Evolutionary conservation across 1,140 invertebrate genomes (phyloP).

Genomic region (Sycophila sp.): DNA sequence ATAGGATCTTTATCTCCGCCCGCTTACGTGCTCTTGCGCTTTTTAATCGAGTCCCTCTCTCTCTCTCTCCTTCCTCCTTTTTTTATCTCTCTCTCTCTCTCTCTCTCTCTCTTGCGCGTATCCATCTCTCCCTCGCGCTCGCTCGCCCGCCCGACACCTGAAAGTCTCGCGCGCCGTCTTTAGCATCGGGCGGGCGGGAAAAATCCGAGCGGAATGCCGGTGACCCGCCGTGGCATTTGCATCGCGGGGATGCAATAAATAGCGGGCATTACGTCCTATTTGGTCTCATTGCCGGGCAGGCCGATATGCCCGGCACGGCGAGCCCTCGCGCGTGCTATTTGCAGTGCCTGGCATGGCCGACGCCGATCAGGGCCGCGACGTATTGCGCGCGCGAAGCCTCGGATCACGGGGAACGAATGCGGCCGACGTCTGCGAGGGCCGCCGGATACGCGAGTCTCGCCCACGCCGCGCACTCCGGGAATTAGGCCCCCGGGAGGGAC

Average conservation of each 20-base stretch:
- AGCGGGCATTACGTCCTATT: conserved; percentile 52
- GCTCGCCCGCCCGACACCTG: background rate
- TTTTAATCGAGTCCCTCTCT: background rate
- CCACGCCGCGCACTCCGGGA: background rate
- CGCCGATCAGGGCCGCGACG: background rate
- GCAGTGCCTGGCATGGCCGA: conserved; percentile 15
- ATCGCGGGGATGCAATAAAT: conserved; percentile 53
- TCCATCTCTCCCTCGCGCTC: background rate
- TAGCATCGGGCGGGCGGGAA: conserved; percentile 27
- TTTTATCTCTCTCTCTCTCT: background rate
- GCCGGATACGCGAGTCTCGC: too few relatives aligned
- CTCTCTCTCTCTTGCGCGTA: background rate
- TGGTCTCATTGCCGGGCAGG: conserved; percentile 49
- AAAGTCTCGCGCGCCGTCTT: conserved; percentile 27
- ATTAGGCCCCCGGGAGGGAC: too few relatives aligned
- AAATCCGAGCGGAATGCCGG: conserved; percentile 46
- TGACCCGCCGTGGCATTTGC: conserved; percentile 50
- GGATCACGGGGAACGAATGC: too few relatives aligned
- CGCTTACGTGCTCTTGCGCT: conserved; percentile 10
- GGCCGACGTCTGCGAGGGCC: too few relatives aligned
- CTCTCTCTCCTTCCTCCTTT: background rate
- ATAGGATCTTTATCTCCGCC: conserved; percentile 34
- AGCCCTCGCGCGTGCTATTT: conserved; percentile 13
- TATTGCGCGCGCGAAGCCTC: background rate
- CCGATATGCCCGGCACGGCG: background rate